phyloP scores from a whole-genome alignment of 2,797 vertebrate genomes.

The Mus minutoides region DNA sequence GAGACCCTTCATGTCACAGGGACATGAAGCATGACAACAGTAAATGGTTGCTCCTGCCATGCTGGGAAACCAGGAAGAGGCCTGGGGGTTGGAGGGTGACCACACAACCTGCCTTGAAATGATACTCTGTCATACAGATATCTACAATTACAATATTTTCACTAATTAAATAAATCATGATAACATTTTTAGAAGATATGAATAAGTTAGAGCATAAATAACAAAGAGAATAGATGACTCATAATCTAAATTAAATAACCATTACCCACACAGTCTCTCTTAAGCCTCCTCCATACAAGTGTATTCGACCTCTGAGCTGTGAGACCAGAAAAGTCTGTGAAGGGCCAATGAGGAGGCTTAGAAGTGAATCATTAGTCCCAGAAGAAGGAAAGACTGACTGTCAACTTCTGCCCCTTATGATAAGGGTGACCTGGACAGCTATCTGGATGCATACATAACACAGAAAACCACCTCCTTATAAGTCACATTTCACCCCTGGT shows the following conservation, averaged over 20 bases:
- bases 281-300: not conserved
- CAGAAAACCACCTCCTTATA: not conserved
- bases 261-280: not conserved
- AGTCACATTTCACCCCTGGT: too few relatives aligned
- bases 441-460: not conserved
- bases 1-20: rapidly evolving
- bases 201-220: conserved; percentile 17
- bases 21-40: not conserved
- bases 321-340: not conserved
- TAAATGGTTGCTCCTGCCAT: not conserved
- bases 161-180: not conserved
- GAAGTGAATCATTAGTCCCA: not conserved
- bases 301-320: not conserved
- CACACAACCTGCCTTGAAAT: not conserved
- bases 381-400: not conserved
- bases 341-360: not conserved
- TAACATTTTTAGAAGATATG: conserved; percentile 14
- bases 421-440: not conserved
- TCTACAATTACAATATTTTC: not conserved
- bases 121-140: not conserved
- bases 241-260: conserved; percentile 50
- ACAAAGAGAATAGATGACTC: conserved; percentile 36
- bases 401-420: too few relatives aligned
- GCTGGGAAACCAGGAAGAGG: not conserved
- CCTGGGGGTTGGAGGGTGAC: too few relatives aligned